phyloP scores from a whole-genome alignment of 2,113 vertebrate species.

The Cettia cetti region DNA sequence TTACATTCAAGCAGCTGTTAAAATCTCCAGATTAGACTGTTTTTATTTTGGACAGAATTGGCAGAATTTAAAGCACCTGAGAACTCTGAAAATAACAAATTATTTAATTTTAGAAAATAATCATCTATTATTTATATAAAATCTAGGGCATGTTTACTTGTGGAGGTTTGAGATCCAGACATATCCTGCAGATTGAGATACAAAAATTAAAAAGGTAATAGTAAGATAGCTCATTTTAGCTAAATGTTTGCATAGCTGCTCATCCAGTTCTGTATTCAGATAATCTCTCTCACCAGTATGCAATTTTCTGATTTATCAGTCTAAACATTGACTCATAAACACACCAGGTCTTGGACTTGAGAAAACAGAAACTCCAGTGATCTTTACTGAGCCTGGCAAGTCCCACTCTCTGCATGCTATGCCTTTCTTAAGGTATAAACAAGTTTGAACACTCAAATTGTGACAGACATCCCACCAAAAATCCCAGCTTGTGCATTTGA shows the following conservation, averaged over 20 bases:
- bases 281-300: neutral
- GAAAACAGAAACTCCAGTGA: neutral
- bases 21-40: neutral
- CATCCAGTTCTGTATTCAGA: neutral
- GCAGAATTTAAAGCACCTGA: neutral
- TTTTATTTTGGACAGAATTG: neutral
- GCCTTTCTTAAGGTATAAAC: neutral
- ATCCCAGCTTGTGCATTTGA: accelerated
- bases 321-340: neutral
- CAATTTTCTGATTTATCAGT: neutral
- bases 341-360: neutral
- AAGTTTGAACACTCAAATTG: neutral
- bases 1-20: neutral
- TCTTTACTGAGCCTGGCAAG: neutral
- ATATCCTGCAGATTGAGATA: neutral
- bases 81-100: neutral
- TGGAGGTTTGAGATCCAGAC: neutral
- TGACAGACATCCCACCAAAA: neutral
- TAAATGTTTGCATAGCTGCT: neutral
- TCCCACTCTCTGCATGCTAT: neutral
- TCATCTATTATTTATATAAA: conserved; percentile 39
- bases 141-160: conserved; percentile 1
- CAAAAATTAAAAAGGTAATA: neutral
- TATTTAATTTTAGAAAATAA: conserved; percentile 32
- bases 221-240: neutral